Percentiles rank a stretch among this genome's conserved stretches.
These are phyloP conservation scores for Myotis vivesi DNA, from an alignment of 2,797 vertebrate genomes.

Conservation along the genomic window DNA sequence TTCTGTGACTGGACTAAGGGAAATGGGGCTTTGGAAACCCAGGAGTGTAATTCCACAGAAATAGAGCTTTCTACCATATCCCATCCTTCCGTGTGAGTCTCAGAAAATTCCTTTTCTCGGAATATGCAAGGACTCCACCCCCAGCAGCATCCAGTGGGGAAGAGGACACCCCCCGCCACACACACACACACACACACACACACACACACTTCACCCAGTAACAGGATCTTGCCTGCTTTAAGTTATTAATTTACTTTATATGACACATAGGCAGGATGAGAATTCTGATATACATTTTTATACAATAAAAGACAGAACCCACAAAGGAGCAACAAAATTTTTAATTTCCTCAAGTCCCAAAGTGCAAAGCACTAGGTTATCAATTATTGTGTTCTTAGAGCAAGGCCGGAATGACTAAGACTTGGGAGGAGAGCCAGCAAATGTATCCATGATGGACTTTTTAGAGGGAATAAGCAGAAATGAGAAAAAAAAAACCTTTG, in stretches of 20 bases:
- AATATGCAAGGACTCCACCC: not conserved
- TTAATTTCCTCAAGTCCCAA: not conserved
- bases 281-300: not conserved
- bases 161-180: not conserved
- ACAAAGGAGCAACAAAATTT: not conserved
- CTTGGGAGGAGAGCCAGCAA: not conserved
- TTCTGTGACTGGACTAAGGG: too few relatives aligned
- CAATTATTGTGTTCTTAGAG: not conserved
- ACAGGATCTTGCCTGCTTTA: not conserved
- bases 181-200: too few relatives aligned
- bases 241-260: constrained; percentile 17
- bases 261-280: not conserved
- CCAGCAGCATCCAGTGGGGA: not conserved
- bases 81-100: too few relatives aligned
- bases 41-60: too few relatives aligned
- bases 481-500: not conserved
- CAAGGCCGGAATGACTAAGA: not conserved
- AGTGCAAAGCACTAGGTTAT: not conserved
- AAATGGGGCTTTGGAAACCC: too few relatives aligned
- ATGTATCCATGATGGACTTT: not conserved
- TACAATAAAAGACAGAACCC: not conserved
- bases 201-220: too few relatives aligned
- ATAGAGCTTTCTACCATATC: too few relatives aligned
- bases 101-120: not conserved
- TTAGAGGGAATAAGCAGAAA: constrained; percentile 6